A percentile compares a stretch with the other conserved stretches of the same genome.
phyloP scores from a whole-genome alignment of 2,113 vertebrate species.

The Himantopus leucocephalus region DNA sequence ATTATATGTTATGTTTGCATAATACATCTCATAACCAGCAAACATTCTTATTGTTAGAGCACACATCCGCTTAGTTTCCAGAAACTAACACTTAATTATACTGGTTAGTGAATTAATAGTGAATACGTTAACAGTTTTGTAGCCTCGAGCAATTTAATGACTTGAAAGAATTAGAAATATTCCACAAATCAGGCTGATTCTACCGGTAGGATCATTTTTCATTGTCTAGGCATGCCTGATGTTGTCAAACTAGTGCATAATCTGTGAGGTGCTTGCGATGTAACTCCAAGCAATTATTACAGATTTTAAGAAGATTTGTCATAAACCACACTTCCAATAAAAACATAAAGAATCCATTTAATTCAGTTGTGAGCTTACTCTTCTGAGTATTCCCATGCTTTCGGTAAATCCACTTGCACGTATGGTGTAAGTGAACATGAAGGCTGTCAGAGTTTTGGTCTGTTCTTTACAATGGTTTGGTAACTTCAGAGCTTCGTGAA shows the following conservation, averaged over 20 bases:
- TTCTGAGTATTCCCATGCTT: neutral
- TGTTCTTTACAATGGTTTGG: neutral
- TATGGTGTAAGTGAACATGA: neutral
- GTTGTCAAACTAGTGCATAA: neutral
- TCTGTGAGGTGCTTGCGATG: neutral
- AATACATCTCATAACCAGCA: conserved; percentile 16
- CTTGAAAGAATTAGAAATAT: neutral
- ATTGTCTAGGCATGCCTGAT: conserved; percentile 16
- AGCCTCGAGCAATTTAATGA: neutral
- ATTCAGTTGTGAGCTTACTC: neutral
- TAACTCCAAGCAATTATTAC: neutral
- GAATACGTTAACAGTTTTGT: neutral
- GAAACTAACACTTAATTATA: neutral
- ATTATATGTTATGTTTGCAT: conserved; percentile 28
- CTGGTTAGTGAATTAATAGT: neutral
- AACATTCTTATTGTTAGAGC: conserved; percentile 23
- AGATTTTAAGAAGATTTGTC: neutral
- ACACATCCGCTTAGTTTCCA: neutral
- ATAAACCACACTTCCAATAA: neutral
- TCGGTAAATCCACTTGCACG: neutral
- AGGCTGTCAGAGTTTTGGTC: neutral
- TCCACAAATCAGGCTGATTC: neutral
- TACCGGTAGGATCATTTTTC: neutral
- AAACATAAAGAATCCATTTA: neutral
- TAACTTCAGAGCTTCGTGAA: neutral